phyloP scores from a whole-genome alignment of 2,797 vertebrate genomes.

The Clarias pachynema region DNA sequence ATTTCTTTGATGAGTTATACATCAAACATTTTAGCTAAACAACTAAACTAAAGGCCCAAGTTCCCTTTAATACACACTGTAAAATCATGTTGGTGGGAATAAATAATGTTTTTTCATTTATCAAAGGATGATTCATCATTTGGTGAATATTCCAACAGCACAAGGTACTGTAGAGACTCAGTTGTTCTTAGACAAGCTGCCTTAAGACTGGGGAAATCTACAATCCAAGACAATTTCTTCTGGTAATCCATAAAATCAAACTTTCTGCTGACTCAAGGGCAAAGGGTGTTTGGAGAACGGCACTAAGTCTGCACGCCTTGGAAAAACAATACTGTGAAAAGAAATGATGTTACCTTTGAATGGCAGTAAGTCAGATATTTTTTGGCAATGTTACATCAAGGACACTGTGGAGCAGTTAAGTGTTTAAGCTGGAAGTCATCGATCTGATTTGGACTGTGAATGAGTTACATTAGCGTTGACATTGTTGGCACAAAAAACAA shows the following conservation, averaged over 20 bases:
- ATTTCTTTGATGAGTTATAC: neutral
- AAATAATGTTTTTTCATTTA: neutral
- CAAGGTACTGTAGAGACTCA: neutral
- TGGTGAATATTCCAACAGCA: neutral
- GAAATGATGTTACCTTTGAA: neutral
- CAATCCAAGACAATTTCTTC: neutral
- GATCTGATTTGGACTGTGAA: neutral
- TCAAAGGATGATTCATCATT: neutral
- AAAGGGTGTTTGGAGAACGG: neutral
- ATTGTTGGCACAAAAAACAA: neutral
- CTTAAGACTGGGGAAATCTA: neutral
- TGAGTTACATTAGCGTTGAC: too few species aligned
- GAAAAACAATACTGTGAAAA: constrained; percentile 4
- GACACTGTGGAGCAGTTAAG: neutral
- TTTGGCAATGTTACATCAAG: neutral
- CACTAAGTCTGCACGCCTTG: neutral
- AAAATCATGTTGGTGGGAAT: neutral
- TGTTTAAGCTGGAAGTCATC: neutral
- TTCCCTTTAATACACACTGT: too few species aligned
- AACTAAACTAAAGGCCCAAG: neutral
- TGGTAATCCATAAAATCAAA: neutral
- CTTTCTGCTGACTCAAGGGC: constrained; percentile 6
- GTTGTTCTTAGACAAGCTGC: neutral
- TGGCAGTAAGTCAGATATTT: neutral
- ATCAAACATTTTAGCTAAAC: neutral